phyloP scores from a whole-genome alignment of 2,888 invertebrate genomes.

The Serripes groenlandicus region DNA sequence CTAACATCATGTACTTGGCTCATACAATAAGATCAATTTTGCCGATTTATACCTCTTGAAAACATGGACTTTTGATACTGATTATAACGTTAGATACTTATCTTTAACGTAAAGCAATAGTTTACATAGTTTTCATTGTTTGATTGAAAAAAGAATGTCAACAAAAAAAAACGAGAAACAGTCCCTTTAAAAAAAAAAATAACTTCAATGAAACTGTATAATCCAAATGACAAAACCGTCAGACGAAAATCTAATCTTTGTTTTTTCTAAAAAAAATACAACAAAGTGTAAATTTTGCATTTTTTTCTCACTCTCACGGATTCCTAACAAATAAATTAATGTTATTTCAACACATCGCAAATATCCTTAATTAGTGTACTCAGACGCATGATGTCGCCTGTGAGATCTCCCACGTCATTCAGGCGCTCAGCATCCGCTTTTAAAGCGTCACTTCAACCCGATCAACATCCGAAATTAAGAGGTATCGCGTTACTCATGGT shows the following conservation, averaged over 20 bases:
- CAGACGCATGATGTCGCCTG: background rate
- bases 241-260: no score
- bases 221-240: no score
- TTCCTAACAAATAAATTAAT: background rate
- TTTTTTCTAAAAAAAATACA: background rate
- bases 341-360: constrained; percentile 6
- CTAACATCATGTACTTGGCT: no score
- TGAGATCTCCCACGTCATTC: constrained; percentile 22
- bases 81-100: no score
- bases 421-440: constrained; percentile 17
- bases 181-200: background rate
- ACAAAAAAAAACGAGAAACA: no score
- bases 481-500: constrained; percentile 4
- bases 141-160: no score
- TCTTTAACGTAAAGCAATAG: no score
- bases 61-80: no score
- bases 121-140: no score
- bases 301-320: background rate
- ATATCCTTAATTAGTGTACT: constrained; percentile 10
- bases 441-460: constrained; percentile 20
- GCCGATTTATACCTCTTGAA: no score
- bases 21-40: no score
- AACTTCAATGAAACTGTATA: background rate
- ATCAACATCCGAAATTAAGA: constrained; percentile 15
- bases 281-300: background rate